Base-by-base conservation (phyloP, 2,888 invertebrate species). In the Tenthredo livida region DNA sequence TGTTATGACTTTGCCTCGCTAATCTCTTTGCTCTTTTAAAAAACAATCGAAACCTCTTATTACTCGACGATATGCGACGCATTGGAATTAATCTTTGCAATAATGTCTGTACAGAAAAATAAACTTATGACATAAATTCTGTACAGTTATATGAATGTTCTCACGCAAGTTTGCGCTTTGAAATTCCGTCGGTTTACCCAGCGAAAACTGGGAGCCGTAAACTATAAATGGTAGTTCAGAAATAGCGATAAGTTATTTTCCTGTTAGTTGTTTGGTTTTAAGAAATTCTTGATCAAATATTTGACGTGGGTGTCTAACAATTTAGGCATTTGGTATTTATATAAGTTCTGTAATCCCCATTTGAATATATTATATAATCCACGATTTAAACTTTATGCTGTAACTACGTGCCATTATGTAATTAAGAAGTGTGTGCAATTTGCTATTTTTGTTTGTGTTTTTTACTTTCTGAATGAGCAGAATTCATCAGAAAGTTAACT, bases 221-320 rank as follows among this genome's bases (percentile, higher is more conserved):
- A 2, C 21, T 61, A 61, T 73, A 43, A 25, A 29, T 9, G 4
- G 5, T 33, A 17, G 72, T 3, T n/a, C 73, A 43, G 73, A 73
- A 73, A 73, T 73, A 73, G 21, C 73, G 10, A 21, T 21, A 21
- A 12, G 21, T 73, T 73, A 73, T 73, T 43, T 43, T 43, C 25
- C 40, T 73, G 73, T 73, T 73, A 12, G 25, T 43, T 10, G 73
- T 43, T 73, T 33, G 17, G 12, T 33, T 67, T 25, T 33, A 17
- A 33, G 67, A 67, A 29, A 67, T 73, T 73, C n/a, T 43, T 73
- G 73, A n/a, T n/a, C n/a, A 25, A 21, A 25, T 40, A 73, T 73
- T 73, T 43, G 10, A 40, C 17, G 40, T 9, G 3, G 12, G 33
- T 21, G 21, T 21, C 7, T 40, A 10, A 40, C n/a, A 37, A 72